Base-by-base conservation (phyloP, 1,140 invertebrate genomes). In the Pseudachorutes palmiensis region DNA sequence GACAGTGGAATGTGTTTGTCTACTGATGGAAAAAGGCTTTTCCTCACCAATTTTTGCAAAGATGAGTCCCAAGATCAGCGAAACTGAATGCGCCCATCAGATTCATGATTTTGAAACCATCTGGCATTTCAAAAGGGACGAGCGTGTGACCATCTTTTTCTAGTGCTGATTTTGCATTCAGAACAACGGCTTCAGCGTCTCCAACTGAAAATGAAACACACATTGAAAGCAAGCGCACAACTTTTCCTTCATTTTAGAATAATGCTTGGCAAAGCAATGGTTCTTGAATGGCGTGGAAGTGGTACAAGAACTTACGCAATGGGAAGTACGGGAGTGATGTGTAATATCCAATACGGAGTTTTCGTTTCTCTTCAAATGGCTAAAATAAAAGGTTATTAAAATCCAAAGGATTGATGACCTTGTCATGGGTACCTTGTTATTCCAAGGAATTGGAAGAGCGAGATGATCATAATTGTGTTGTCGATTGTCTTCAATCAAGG, bases 291-390 rank as follows among this genome's bases (percentile, higher is more conserved):
- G n/a, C n/a, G n/a, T n/a, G n/a, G n/a, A n/a, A n/a, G 9, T 45
- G 19, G 36, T 45, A 45, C 19, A 12, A 45, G 36, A 45, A 45
- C 24, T 19, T 55, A 55, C 51, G 3, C 5, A 74, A 28, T 63
- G 76, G 74, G 76, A 75, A 71, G 68, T 75, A 61, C 64, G 75
- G 64, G 73, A 78, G 33, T 12, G 74, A 67, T 2, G 76, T 75
- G 65, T 75, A 79, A 64, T 77, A 78, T 31, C 77, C 78, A 63
- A 79, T 77, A 2, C 70, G 64, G 12, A 78, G 65, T 24, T 70
- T 72, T n/a, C 66, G 30, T 28, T 64, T 73, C 16, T 29, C 16
- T 55, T 65, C 9, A 60, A 62, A 57, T 71, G 36, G 29, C 55
- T 69, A 36, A 32, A 66, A 30, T 30, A 26, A 24, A 45, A 45